Base-by-base conservation (phyloP, 1,140 invertebrate genomes). In the Pygmarrhopalites habei region DNA sequence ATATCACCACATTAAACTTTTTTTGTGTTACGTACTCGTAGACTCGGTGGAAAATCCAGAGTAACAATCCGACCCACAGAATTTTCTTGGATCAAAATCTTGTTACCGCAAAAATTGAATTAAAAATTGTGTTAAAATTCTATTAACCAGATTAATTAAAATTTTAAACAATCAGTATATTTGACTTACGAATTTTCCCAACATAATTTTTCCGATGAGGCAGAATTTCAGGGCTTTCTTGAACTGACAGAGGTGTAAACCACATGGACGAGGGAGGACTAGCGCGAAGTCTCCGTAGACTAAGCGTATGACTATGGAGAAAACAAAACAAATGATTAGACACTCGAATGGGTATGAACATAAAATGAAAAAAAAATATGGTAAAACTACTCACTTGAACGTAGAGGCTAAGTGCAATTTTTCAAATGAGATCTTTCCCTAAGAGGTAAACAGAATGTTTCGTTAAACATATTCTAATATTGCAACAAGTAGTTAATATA, bases 1-100 rank as follows among this genome's bases (percentile, higher is more conserved):
- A n/a, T n/a, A n/a, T n/a, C n/a, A n/a, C n/a, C n/a, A n/a, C n/a
- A n/a, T n/a, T n/a, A n/a, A n/a, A n/a, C n/a, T n/a, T 46, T 53
- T 28, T 30, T 53, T 14, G 28, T 5, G 25, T 30, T 53, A 46
- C 75, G 77, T 73, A 87, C 85, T 79, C 74, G 80, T 81, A 62
- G 76, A 77, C 72, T 76, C 80, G 29, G 83, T 75, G 30, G 76
- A 72, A 62, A 84, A 73, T 14, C 87, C 86, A 46, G 88, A 80
- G 73, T 93, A 93, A 76, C 89, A 92, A 52, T 86, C 78, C 12
- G 82, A 79, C 32, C 79, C 78, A 75, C 90, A 92, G 43, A 82
- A 77, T 46, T 81, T 74, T 39, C 82, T 80, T 2, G 86, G 83
- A 77, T 90, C 85, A 74, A 92, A 85, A 72, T 77, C 79, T n/a